phyloP scores from a whole-genome alignment of 2,113 vertebrate genomes.

The Pseudopodoces humilis region DNA sequence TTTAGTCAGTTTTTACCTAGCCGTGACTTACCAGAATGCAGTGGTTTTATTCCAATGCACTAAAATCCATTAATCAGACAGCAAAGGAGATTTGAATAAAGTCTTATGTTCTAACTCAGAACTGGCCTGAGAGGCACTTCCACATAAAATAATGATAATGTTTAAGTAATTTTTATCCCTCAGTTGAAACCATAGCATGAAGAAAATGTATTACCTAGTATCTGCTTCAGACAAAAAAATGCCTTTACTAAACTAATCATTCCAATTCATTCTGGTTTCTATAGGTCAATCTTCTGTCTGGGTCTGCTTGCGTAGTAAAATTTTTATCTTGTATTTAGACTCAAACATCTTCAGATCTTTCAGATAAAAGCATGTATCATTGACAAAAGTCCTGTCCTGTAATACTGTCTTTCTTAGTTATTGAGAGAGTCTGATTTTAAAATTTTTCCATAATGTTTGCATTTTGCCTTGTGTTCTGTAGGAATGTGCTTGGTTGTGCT shows the following conservation, averaged over 20 bases:
- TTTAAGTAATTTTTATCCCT: not conserved
- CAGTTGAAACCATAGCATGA: not conserved
- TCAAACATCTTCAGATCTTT: constrained; percentile 47
- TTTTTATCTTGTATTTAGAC: not conserved
- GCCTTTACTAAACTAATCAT: not conserved
- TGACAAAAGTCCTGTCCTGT: not conserved
- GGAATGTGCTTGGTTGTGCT: constrained; percentile 36
- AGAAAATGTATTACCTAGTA: not conserved
- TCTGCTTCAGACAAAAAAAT: not conserved
- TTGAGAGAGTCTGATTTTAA: not conserved
- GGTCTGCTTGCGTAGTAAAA: not conserved
- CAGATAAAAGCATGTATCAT: not conserved
- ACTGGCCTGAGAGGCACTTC: not conserved
- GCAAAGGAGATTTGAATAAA: not conserved
- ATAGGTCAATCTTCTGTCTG: not conserved
- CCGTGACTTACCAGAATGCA: not conserved
- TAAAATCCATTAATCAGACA: not conserved
- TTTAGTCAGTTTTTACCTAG: not conserved
- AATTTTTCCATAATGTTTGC: not conserved
- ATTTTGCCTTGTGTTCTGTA: constrained; percentile 32
- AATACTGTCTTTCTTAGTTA: not conserved
- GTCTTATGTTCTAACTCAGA: not conserved
- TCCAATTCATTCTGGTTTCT: not conserved
- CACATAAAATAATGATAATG: not conserved
- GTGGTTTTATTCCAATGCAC: not conserved